These are phyloP conservation scores for Coelopa frigida DNA, from an alignment of 1,140 invertebrate genomes.

Conservation along the genomic window DNA sequence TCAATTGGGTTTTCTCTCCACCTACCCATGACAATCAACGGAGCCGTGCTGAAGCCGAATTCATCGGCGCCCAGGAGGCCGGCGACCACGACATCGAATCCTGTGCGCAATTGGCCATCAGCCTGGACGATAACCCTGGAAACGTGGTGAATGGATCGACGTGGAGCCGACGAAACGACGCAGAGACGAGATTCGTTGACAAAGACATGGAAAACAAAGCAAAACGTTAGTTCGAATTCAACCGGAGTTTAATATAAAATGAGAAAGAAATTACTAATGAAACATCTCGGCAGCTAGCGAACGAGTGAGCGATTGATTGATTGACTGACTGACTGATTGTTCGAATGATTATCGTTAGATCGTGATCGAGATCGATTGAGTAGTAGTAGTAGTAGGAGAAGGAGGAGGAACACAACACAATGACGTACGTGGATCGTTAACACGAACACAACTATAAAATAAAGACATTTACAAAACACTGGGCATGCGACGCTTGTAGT, in stretches of 20 bases:
- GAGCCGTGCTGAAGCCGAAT: slow-evolving; percentile 98
- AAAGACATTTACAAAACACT: no score
- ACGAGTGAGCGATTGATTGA: slow-evolving; percentile 22
- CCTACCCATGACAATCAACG: slow-evolving; percentile 83
- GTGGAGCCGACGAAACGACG: slow-evolving; percentile 7
- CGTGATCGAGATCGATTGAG: no score
- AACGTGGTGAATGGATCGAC: not conserved
- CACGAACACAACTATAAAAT: no score
- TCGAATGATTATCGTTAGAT: no score
- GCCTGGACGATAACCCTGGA: slow-evolving; percentile 85
- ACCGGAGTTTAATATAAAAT: slow-evolving; percentile 21
- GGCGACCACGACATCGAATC: slow-evolving; percentile 95
- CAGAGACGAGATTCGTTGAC: slow-evolving; percentile 26
- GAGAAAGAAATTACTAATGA: slow-evolving; percentile 43
- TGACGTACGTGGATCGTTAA: no score
- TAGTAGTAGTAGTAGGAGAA: no score
- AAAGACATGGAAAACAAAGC: slow-evolving; percentile 34
- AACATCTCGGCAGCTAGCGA: slow-evolving; percentile 31
- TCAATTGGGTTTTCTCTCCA: not conserved
- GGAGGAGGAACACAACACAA: no score
- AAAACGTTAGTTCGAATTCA: slow-evolving; percentile 22
- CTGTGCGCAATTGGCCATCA: slow-evolving; percentile 88
- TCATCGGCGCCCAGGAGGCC: slow-evolving; percentile 95
- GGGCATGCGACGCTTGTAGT: no score
- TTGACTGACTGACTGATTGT: no score